These are phyloP conservation scores for Lymantria monacha DNA, from an alignment of 2,888 invertebrate species.

Conservation along the genomic window DNA sequence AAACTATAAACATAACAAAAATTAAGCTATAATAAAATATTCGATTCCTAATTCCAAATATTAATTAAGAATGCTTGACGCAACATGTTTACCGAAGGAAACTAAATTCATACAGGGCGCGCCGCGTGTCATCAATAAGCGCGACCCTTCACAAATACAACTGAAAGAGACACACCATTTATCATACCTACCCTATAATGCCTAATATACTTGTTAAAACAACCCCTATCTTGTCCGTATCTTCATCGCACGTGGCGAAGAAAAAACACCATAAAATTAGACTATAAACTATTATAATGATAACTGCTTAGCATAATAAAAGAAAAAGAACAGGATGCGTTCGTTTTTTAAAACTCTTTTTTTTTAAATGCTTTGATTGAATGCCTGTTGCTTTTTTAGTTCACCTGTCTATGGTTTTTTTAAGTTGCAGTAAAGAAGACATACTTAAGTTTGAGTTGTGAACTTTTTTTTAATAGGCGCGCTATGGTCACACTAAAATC, in stretches of 20 bases:
- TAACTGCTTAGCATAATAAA: slow-evolving; percentile 77
- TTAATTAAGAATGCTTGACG: neutral
- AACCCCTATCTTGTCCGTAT: slow-evolving; percentile 77
- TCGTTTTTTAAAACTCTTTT: slow-evolving; percentile 42
- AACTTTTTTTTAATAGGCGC: too few relatives aligned
- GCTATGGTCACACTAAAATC: too few relatives aligned
- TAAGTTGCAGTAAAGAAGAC: slow-evolving; percentile 1
- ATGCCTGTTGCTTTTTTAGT: slow-evolving; percentile 56
- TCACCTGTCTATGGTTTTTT: slow-evolving; percentile 54
- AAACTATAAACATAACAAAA: too few relatives aligned
- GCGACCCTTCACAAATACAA: slow-evolving; percentile 63
- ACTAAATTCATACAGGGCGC: slow-evolving; percentile 52
- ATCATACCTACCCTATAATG: slow-evolving; percentile 74
- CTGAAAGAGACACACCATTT: slow-evolving; percentile 77
- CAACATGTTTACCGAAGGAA: slow-evolving; percentile 37
- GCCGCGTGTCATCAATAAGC: slow-evolving; percentile 77
- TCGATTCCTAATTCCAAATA: neutral
- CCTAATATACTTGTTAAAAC: slow-evolving; percentile 80
- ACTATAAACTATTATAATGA: slow-evolving; percentile 58
- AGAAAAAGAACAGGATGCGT: slow-evolving; percentile 72
- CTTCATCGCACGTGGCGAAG: slow-evolving; percentile 52
- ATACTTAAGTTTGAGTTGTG: too few relatives aligned
- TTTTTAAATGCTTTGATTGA: slow-evolving; percentile 41
- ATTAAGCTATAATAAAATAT: neutral
- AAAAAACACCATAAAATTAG: slow-evolving; percentile 65